Conservation (phyloP, 2,888 invertebrate genomes). For the Acanthacorydalis orientalis region DNA sequence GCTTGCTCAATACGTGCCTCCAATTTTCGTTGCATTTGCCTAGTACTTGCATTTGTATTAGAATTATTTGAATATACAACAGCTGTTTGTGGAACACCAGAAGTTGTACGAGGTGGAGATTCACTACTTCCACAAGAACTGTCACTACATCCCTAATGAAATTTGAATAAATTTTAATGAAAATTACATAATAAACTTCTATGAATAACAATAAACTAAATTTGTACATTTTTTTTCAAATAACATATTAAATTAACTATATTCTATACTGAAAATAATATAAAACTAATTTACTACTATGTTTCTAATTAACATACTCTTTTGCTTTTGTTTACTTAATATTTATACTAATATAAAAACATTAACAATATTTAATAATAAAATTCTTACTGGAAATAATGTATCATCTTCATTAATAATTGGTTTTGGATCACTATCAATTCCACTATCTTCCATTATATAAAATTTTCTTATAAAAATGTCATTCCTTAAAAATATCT, state of each 20-base stretch:
- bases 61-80: background rate
- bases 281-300: constrained; percentile 1
- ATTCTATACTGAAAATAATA: background rate
- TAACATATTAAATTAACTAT: too few relatives aligned
- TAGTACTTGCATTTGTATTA: constrained; percentile 10
- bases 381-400: constrained; percentile 9
- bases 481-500: too few relatives aligned
- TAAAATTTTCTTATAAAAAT: too few relatives aligned
- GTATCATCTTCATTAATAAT: constrained; percentile 16
- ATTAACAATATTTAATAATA: constrained; percentile 2
- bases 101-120: constrained; percentile 16
- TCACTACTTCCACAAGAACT: constrained; percentile 23
- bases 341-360: background rate
- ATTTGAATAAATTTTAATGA: too few relatives aligned
- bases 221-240: too few relatives aligned
- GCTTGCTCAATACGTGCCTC: constrained; percentile 28
- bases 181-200: too few relatives aligned
- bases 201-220: too few relatives aligned
- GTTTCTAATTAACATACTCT: background rate
- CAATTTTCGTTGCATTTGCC: constrained; percentile 23
- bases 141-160: constrained; percentile 21
- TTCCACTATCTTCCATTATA: constrained; percentile 34
- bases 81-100: background rate
- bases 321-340: background rate
- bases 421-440: constrained; percentile 30